These are phyloP conservation scores for Pseudococcus jackbeardsleyi DNA, from an alignment of 2,888 invertebrate genomes.

Conservation along the genomic window DNA sequence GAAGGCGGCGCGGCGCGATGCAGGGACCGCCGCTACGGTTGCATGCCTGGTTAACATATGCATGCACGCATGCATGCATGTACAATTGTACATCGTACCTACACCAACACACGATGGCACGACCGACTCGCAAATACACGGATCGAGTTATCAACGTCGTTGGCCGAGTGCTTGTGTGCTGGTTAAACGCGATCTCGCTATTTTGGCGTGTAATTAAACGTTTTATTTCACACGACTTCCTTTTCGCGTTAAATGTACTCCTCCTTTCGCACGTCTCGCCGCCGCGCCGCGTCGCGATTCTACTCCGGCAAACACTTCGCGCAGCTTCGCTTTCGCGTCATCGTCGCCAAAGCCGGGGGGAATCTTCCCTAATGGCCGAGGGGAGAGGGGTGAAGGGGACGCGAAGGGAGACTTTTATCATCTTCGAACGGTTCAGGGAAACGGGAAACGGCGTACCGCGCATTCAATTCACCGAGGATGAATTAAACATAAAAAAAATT, in stretches of 20 bases:
- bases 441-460: not conserved
- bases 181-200: slow-evolving; percentile 22
- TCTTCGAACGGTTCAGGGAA: not conserved
- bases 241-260: slow-evolving; percentile 55
- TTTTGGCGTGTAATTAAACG: slow-evolving; percentile 61
- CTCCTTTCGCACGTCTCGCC: not conserved
- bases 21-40: not conserved
- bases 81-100: not conserved
- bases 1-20: not conserved
- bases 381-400: not conserved
- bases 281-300: too few species aligned
- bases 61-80: not conserved
- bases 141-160: not conserved
- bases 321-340: not conserved
- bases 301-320: not conserved
- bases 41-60: not conserved
- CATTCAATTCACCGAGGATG: not conserved
- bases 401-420: not conserved
- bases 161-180: not conserved
- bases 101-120: not conserved
- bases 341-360: not conserved
- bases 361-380: not conserved
- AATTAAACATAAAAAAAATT: slow-evolving; percentile 49
- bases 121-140: not conserved
- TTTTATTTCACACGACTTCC: slow-evolving; percentile 61